phyloP scores from a whole-genome alignment of 2,888 invertebrate species.

The Stegophylla sp. region DNA sequence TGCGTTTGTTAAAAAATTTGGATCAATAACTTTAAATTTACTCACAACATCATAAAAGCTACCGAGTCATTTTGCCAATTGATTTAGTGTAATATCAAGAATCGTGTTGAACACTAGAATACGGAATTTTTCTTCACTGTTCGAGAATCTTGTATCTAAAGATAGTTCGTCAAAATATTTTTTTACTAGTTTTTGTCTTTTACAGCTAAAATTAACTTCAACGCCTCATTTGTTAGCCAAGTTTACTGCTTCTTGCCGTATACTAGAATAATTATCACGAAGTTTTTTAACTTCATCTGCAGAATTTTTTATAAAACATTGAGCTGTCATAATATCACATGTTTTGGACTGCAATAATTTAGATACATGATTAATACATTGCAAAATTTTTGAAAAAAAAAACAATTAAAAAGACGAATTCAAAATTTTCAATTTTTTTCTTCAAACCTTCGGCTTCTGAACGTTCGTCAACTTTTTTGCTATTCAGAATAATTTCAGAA shows the following conservation, averaged over 20 bases:
- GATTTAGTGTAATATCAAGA: not conserved
- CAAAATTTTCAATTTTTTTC: not conserved
- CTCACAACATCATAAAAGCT: not conserved
- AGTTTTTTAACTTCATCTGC: not conserved
- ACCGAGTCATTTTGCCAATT: not conserved
- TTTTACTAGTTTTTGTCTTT: not conserved
- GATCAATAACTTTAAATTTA: conserved; percentile 8
- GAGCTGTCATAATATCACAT: not conserved
- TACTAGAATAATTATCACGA: not conserved
- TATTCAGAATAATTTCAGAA: not conserved
- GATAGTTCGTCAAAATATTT: not conserved
- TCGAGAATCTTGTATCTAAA: not conserved
- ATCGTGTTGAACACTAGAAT: not conserved
- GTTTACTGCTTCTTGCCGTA: not conserved
- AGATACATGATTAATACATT: conserved; percentile 4
- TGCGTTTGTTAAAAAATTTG: not conserved
- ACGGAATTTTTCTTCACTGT: not conserved
- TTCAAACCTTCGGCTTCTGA: not conserved
- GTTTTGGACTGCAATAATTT: not conserved
- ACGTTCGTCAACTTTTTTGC: not conserved
- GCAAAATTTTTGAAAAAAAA: not conserved
- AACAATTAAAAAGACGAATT: not conserved
- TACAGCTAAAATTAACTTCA: not conserved
- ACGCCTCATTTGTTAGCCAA: not conserved
- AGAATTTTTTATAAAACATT: not conserved